A percentile compares a stretch with the other conserved stretches of the same genome.
Evolutionary conservation across 2,113 vertebrate genomes (phyloP).

Genomic region (western clawed frog (Xenopus tropicalis)): UCB_Xtro_10.0 CM004450.2:51928001-51928500

Average conservation of each 20-base stretch:
- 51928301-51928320: constrained; percentile 26
- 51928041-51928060: constrained; percentile 39
- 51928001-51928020: constrained; percentile 11
- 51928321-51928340: constrained; percentile 4
- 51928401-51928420: too few relatives aligned
- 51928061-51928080: constrained; percentile 39
- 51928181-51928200: constrained; percentile 21
- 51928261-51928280: constrained; percentile 32
- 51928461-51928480: too few relatives aligned
- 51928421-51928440: too few relatives aligned
- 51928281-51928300: constrained; percentile 9
- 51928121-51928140: constrained; percentile 35
- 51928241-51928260: constrained; percentile 40
- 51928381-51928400: constrained; percentile 11
- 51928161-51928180: constrained; percentile 16
- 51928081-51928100: constrained; percentile 17
- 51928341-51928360: constrained; percentile 25
- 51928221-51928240: constrained; percentile 26
- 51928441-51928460: too few relatives aligned
- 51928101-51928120: constrained; percentile 37
- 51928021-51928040: constrained; percentile 24
- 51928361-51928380: constrained; percentile 14
- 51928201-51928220: constrained; percentile 21
- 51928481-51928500: too few relatives aligned
- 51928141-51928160: constrained; percentile 36